Evolutionary conservation across 2,113 vertebrate genomes (phyloP).

Genomic region (Caranx melampygus): DNA sequence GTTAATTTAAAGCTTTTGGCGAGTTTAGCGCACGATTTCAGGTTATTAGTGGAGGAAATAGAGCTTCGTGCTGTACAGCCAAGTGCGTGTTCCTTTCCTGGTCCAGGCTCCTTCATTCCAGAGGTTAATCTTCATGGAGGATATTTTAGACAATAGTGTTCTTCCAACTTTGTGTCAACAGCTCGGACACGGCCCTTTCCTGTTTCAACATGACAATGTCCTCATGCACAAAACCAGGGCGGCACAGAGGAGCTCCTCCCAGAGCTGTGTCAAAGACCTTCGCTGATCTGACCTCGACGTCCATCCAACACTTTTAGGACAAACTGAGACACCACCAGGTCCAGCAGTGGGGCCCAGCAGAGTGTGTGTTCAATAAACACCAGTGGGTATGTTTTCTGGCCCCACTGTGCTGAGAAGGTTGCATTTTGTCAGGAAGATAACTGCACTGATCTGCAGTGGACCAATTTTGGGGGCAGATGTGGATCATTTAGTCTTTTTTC

Average conservation of each 20-base stretch:
- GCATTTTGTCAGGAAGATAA: too few species aligned
- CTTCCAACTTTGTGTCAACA: slow-evolving; percentile 24
- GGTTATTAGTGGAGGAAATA: neutral
- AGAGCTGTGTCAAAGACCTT: neutral
- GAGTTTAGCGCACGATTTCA: neutral
- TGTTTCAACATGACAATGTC: slow-evolving; percentile 10
- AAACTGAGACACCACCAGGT: neutral
- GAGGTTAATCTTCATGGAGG: neutral
- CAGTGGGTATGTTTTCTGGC: too few species aligned
- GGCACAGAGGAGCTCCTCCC: neutral
- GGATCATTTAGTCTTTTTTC: too few species aligned
- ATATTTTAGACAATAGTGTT: neutral
- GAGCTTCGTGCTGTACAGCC: neutral
- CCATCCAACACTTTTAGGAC: neutral
- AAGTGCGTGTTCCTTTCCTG: neutral
- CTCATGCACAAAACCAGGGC: neutral
- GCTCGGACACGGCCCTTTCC: slow-evolving; percentile 9
- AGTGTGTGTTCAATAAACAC: too few species aligned
- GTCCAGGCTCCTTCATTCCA: neutral
- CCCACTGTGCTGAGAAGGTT: too few species aligned
- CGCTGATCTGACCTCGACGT: neutral
- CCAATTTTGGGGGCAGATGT: too few species aligned
- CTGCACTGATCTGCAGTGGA: too few species aligned
- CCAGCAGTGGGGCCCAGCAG: neutral
- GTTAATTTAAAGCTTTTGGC: neutral